Conservation (phyloP, 2,888 invertebrate genomes). For the Acronicta alni region DNA sequence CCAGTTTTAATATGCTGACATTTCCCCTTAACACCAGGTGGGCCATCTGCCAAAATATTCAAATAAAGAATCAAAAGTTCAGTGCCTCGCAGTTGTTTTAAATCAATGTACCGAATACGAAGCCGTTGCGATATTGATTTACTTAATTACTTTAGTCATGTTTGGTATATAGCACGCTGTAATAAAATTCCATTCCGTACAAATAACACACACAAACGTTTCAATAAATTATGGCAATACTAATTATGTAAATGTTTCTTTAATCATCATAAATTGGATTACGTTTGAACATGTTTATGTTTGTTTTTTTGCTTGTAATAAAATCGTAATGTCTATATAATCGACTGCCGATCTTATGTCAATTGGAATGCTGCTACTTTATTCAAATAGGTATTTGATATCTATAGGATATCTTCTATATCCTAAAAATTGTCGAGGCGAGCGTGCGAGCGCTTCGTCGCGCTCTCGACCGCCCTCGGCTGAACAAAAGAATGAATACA, state of each 20-base stretch:
- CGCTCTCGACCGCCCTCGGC: constrained; percentile 66
- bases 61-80: too few relatives aligned
- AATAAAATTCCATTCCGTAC: constrained; percentile 3
- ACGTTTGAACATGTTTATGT: constrained; percentile 30
- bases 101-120: background rate
- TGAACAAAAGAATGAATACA: constrained; percentile 78
- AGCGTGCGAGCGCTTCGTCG: constrained; percentile 50
- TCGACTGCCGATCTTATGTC: constrained; percentile 2
- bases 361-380: constrained; percentile 21
- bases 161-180: constrained; percentile 2
- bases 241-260: constrained; percentile 18
- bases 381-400: constrained; percentile 14
- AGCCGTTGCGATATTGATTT: too few relatives aligned
- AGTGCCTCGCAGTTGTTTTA: too few relatives aligned
- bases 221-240: constrained; percentile 19
- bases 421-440: constrained; percentile 45
- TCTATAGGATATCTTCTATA: constrained; percentile 19
- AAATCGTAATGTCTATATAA: constrained; percentile 9
- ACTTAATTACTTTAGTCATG: constrained; percentile 7
- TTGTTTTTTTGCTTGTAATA: constrained; percentile 19
- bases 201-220: constrained; percentile 3
- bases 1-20: background rate
- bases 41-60: background rate
- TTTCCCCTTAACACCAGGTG: background rate
- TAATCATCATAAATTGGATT: constrained; percentile 22